Base-by-base conservation (phyloP, 2,888 invertebrate species). In the Exocentrus adspersus region DNA sequence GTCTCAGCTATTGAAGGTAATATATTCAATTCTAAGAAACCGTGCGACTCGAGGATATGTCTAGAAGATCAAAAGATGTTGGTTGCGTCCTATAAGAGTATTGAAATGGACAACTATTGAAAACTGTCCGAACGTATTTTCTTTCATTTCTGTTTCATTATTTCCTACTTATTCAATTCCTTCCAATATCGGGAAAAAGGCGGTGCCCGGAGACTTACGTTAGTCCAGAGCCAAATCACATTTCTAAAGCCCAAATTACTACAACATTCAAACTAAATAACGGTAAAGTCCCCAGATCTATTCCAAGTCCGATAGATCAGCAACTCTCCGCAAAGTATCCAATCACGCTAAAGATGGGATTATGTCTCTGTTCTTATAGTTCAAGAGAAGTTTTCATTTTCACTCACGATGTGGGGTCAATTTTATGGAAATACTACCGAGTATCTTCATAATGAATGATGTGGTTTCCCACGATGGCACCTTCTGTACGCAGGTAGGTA, bases 331-430 rank as follows among this genome's bases (percentile, higher is more conserved):
- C 72, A 72, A 69, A 73, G 70, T 72, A 75, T 75, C 74, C 74
- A 75, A 75, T 75, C 73, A 73, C 68, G 72, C 70, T 73, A 74
- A 75, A 70, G 70, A 59, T 68, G 58, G 72, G 75, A 75, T 75
- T 74, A 72, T 68, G 71, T 70, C 69, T 63, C 66, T 65, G 41
- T 67, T 57, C 61, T 37, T 65, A 37, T 14, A 24, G 3, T 24
- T 24, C n/a, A 52, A 48, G 57, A 57, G 57, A 64, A 60, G 50
- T 32, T 7, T 32, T 37, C 12, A 6, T 37, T n/a, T 37, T 37
- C 5, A 7, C 30, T 30, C n/a, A 24, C 3, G 24, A 24, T 24
- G 24, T 24, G 24, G 24, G 24, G 24, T 5, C 24, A 24, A n/a
- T n/a, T n/a, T n/a, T n/a, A n/a, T n/a, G n/a, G n/a, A n/a, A n/a